phyloP scores from a whole-genome alignment of 2,113 vertebrate species.

The Ciconia stormi region DNA sequence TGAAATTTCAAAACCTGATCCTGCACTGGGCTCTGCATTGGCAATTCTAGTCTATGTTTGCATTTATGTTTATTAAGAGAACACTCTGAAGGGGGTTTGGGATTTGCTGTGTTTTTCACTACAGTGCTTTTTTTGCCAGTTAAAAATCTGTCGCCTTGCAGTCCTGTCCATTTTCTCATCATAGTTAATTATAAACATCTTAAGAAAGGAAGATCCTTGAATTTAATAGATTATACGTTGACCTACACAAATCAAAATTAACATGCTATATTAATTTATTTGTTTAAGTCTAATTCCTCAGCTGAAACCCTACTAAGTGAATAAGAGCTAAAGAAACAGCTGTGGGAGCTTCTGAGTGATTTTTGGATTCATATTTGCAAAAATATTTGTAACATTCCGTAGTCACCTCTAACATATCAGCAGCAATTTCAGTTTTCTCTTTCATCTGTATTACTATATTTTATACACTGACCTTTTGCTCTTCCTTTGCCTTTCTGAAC shows the following conservation, averaged over 20 bases:
- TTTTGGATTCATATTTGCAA: constrained; percentile 16
- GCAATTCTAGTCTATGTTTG: neutral
- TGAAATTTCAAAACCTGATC: neutral
- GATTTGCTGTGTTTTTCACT: neutral
- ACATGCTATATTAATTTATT: neutral
- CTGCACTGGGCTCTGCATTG: neutral
- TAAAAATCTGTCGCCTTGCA: neutral
- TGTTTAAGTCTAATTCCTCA: neutral
- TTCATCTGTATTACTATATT: neutral
- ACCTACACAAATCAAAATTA: neutral
- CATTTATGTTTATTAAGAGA: neutral
- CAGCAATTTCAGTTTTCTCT: neutral
- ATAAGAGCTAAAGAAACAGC: constrained; percentile 14
- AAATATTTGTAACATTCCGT: constrained; percentile 24
- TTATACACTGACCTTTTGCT: neutral
- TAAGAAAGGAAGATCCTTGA: neutral
- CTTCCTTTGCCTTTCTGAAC: constrained; percentile 42
- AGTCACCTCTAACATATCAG: neutral
- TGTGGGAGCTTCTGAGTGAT: constrained; percentile 18
- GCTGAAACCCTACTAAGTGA: neutral
- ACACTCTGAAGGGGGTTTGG: neutral
- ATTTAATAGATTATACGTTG: neutral
- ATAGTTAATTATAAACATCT: neutral
- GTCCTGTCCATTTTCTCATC: neutral
- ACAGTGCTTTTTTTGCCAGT: neutral